Evolutionary conservation across 2,888 invertebrate species (phyloP).

Genomic region (Perithous albicinctus): DNA sequence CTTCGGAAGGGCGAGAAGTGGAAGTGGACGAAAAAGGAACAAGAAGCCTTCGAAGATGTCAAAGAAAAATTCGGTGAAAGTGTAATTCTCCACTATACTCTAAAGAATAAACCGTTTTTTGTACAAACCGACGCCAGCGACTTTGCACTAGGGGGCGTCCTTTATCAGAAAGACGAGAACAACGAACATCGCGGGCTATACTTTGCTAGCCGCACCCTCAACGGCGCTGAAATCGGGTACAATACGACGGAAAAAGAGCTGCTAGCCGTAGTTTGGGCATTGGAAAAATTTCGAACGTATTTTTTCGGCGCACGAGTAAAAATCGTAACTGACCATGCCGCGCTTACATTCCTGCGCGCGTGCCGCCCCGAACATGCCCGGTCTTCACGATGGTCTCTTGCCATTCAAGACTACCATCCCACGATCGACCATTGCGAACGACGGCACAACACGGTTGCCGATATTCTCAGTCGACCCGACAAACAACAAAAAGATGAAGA

Average conservation of each 20-base stretch:
- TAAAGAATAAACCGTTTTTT: neutral
- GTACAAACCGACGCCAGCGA: no score
- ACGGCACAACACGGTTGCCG: slow-evolving; percentile 53
- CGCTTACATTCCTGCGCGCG: no score
- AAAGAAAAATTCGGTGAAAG: slow-evolving; percentile 51
- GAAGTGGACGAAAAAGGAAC: slow-evolving; percentile 33
- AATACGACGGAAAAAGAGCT: slow-evolving; percentile 61
- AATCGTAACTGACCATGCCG: slow-evolving; percentile 63
- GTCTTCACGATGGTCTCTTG: slow-evolving; percentile 63
- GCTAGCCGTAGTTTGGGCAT: slow-evolving; percentile 59
- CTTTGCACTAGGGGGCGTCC: slow-evolving; percentile 56
- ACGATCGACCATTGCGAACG: no score
- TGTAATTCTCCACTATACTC: slow-evolving; percentile 31
- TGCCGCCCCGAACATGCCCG: no score
- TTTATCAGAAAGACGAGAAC: slow-evolving; percentile 59
- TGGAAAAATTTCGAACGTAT: slow-evolving; percentile 61
- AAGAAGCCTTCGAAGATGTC: slow-evolving; percentile 27
- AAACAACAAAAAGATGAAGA: neutral
- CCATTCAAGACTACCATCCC: slow-evolving; percentile 67
- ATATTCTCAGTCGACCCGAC: slow-evolving; percentile 34
- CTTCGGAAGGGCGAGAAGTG: slow-evolving; percentile 54
- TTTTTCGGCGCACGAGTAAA: slow-evolving; percentile 49
- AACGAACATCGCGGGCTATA: slow-evolving; percentile 53
- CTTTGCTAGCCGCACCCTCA: no score
- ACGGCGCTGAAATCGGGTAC: slow-evolving; percentile 47